Conservation (phyloP, 2,888 invertebrate species). For the Heliconius ethilla region DNA sequence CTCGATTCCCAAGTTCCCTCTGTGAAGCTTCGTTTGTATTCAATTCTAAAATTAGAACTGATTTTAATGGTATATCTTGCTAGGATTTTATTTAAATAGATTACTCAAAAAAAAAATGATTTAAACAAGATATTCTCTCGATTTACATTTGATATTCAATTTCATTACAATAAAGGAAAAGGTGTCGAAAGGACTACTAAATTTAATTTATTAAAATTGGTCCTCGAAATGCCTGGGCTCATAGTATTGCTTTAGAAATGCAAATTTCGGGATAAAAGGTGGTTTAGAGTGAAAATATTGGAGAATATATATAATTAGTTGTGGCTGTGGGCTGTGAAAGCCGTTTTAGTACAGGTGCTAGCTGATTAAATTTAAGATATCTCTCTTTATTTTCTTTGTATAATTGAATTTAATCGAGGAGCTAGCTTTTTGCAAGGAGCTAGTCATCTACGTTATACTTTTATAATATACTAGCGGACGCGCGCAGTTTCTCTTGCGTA, state of each 20-base stretch:
- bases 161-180: slow-evolving; percentile 32
- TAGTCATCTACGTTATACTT: too few relatives aligned
- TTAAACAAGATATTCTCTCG: background rate
- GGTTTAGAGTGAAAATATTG: slow-evolving; percentile 15
- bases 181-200: slow-evolving; percentile 40
- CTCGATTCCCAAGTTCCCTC: too few relatives aligned
- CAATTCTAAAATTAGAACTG: too few relatives aligned
- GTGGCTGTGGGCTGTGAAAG: background rate
- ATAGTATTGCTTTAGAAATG: slow-evolving; percentile 35
- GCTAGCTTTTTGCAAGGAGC: too few relatives aligned
- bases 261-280: slow-evolving; percentile 27
- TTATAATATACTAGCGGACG: too few relatives aligned
- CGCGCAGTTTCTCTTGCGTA: too few relatives aligned
- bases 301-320: background rate
- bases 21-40: too few relatives aligned
- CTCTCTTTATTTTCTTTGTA: background rate
- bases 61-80: too few relatives aligned
- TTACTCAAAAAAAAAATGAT: too few relatives aligned
- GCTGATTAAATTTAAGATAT: slow-evolving; percentile 2
- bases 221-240: slow-evolving; percentile 33
- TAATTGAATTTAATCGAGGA: background rate
- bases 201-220: slow-evolving; percentile 54
- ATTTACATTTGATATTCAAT: slow-evolving; percentile 40
- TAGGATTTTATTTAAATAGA: too few relatives aligned
- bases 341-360: background rate